These are phyloP conservation scores for Pteropus alecto DNA, from an alignment of 2,113 vertebrate genomes.

Conservation along the genomic window DNA sequence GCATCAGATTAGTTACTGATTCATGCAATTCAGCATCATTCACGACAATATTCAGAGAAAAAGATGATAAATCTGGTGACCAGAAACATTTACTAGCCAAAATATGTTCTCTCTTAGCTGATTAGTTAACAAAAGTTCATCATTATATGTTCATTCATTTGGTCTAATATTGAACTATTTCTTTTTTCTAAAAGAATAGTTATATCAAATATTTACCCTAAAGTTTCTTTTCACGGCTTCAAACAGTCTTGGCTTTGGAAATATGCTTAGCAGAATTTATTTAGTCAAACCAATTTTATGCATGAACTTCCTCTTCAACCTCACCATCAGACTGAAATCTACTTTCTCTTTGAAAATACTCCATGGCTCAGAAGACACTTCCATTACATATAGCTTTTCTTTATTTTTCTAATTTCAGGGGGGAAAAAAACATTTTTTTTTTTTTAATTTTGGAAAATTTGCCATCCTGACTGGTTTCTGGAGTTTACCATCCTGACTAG, in stretches of 20 bases:
- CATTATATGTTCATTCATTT: neutral
- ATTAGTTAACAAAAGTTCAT: neutral
- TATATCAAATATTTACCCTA: neutral
- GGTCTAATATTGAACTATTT: neutral
- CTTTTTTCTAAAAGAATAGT: neutral
- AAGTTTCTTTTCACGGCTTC: neutral
- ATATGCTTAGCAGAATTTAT: neutral
- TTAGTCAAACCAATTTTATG: neutral
- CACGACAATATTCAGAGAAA: neutral
- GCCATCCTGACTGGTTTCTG: fast-evolving
- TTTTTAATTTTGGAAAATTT: neutral
- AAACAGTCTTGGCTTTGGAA: neutral
- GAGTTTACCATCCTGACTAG: neutral
- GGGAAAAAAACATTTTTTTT: neutral
- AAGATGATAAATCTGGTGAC: neutral
- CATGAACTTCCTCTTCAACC: neutral
- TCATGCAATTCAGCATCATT: neutral
- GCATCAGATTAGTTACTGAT: neutral
- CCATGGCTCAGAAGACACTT: neutral
- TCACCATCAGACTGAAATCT: neutral
- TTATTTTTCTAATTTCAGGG: neutral
- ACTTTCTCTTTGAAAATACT: conserved; percentile 7
- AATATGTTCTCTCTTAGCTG: neutral
- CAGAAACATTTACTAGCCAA: neutral
- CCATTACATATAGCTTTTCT: neutral